A percentile compares a stretch with the other conserved stretches of the same genome.
Conservation (phyloP, 2,888 invertebrate genomes). For the Druceiella hillmani region DNA sequence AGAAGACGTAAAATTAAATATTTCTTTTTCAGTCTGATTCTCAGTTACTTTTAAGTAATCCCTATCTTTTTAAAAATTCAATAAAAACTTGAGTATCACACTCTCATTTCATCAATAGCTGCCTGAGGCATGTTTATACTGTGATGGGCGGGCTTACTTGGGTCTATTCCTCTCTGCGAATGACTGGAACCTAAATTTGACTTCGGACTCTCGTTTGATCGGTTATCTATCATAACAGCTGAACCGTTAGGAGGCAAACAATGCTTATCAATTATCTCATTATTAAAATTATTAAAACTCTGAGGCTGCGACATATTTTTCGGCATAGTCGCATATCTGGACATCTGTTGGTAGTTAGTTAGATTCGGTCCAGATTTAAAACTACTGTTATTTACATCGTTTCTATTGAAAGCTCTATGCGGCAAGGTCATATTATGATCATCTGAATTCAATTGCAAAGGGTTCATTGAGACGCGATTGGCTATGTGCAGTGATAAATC, state of each 20-base stretch:
- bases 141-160: slow-evolving; percentile 35
- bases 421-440: slow-evolving; percentile 42
- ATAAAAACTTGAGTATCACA: slow-evolving; percentile 73
- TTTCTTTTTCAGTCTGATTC: too few species aligned
- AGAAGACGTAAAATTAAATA: too few species aligned
- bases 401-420: slow-evolving; percentile 33
- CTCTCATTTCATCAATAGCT: slow-evolving; percentile 85
- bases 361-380: slow-evolving; percentile 41
- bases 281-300: slow-evolving; percentile 40
- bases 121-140: slow-evolving; percentile 69
- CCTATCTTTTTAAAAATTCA: too few species aligned
- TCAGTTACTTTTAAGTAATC: too few species aligned
- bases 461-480: slow-evolving; percentile 55
- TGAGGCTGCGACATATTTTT: slow-evolving; percentile 57
- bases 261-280: slow-evolving; percentile 54
- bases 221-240: slow-evolving; percentile 44
- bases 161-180: slow-evolving; percentile 23
- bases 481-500: slow-evolving; percentile 35
- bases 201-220: slow-evolving; percentile 39
- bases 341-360: slow-evolving; percentile 43
- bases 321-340: slow-evolving; percentile 52
- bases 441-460: slow-evolving; percentile 54
- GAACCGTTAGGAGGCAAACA: slow-evolving; percentile 57
- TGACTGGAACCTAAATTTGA: slow-evolving; percentile 20
- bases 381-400: slow-evolving; percentile 50